Base-by-base conservation (phyloP, 1,140 invertebrate genomes). In the Bemisia tabaci region DNA sequence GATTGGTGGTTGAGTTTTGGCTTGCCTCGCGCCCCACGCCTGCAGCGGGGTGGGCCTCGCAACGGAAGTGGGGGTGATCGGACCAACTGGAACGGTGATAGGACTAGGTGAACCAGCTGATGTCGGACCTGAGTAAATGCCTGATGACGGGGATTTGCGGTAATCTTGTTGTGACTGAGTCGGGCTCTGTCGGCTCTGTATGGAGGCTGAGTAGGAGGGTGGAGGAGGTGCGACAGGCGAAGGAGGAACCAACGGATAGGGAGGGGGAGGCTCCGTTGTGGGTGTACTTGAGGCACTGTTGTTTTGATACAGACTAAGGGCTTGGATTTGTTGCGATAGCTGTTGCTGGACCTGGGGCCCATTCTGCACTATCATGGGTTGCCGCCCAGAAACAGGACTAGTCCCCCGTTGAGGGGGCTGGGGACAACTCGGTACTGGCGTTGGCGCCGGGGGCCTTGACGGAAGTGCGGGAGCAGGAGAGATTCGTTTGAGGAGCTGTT, bases 1-100 rank as follows among this genome's bases (percentile, higher is more conserved):
- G 66, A 96, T 92, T 0, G 92, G 93, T 21, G 91, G 87, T 73
- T 95, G 92, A 1, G 87, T 88, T 72, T 91, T 88, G 22, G 90
- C 86, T 74, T 90, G 87, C 59, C 89, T 82, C 60, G 87, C 87
- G n/a, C 87, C 84, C 85, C 86, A 88, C 61, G 87, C 84, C 73
- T 87, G 85, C 23, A 88, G 76, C 1, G 89, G 87, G 61, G 87
- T 88, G 1, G 89, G 88, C 70, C 85, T 79, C 21, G 87, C 83
- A 81, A 87, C 85, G 73, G 78, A 80, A 70, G 73, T 85, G 67
- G 74, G 83, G 72, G 76, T 82, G 68, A 80, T 77, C 70, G 83
- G 79, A 22, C 84, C 80, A 26, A 79, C 78, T 68, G 80, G 80
- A 64, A 88, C 87, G 0, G 88, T 89, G 22, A 90, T 85, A 1